phyloP scores from a whole-genome alignment of 2,797 vertebrate species.

The Carapus acus region DNA sequence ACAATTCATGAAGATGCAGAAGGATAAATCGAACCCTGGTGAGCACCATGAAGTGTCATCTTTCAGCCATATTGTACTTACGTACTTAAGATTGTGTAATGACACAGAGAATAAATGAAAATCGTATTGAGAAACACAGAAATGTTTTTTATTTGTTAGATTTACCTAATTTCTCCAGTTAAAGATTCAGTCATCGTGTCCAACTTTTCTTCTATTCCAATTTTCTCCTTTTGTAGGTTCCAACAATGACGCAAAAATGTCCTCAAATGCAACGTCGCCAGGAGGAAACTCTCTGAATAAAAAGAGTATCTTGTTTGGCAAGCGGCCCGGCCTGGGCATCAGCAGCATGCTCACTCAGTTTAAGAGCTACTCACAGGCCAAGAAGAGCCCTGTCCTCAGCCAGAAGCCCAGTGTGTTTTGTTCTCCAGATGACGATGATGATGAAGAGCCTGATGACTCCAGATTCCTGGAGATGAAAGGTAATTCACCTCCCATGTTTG shows the following conservation, averaged over 20 bases:
- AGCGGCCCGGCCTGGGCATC: slow-evolving; percentile 78
- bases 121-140: no score
- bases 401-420: slow-evolving; percentile 87
- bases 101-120: no score
- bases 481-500: slow-evolving; percentile 65
- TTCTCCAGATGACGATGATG: slow-evolving; percentile 81
- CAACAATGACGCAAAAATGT: slow-evolving; percentile 46
- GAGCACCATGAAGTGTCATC: slow-evolving; percentile 20
- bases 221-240: no score
- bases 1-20: slow-evolving; percentile 95
- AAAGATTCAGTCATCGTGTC: no score
- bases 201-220: no score
- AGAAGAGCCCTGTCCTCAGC: slow-evolving; percentile 77
- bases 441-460: slow-evolving; percentile 79
- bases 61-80: background rate
- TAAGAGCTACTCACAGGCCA: slow-evolving; percentile 82
- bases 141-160: no score
- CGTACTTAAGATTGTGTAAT: no score
- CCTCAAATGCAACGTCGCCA: slow-evolving; percentile 33
- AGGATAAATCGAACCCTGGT: slow-evolving; percentile 76
- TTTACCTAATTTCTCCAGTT: no score
- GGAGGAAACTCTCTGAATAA: slow-evolving; percentile 56
- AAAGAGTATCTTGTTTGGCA: slow-evolving; percentile 79
- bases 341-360: slow-evolving; percentile 83
- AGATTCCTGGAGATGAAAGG: slow-evolving; percentile 93